A percentile compares a stretch with the other conserved stretches of the same genome.
phyloP scores from a whole-genome alignment of 2,888 invertebrate species.

The Pogonocherus hispidulus region DNA sequence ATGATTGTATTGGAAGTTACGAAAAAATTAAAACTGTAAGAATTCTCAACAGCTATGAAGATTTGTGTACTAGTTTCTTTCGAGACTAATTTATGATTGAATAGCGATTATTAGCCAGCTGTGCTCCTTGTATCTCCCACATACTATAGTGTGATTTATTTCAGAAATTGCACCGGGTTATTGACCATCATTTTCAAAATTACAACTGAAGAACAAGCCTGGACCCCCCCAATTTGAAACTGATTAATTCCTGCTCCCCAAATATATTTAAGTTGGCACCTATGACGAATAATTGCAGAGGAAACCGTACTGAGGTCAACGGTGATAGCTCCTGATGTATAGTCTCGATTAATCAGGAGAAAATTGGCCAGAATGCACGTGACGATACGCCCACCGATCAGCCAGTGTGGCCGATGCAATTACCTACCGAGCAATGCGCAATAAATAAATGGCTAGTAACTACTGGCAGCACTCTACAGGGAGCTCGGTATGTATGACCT shows the following conservation, averaged over 20 bases:
- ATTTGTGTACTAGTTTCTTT: too few species aligned
- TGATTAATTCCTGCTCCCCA: neutral
- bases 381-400: slow-evolving; percentile 26
- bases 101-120: neutral
- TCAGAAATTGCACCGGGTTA: neutral
- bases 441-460: neutral
- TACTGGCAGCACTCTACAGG: neutral
- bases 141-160: neutral
- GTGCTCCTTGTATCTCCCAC: neutral
- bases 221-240: neutral
- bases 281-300: neutral
- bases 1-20: too few species aligned
- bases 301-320: neutral
- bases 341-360: slow-evolving; percentile 49
- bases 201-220: neutral
- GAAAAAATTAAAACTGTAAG: too few species aligned
- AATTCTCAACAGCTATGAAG: too few species aligned
- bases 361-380: slow-evolving; percentile 46
- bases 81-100: too few species aligned
- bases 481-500: neutral
- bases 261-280: neutral
- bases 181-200: neutral
- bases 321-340: slow-evolving; percentile 49
- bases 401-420: slow-evolving; percentile 16
- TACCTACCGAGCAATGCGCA: neutral